Percentiles rank a stretch among this genome's conserved stretches.
Conservation (phyloP, 2,888 invertebrate genomes). For the Aphodius sticticus region DNA sequence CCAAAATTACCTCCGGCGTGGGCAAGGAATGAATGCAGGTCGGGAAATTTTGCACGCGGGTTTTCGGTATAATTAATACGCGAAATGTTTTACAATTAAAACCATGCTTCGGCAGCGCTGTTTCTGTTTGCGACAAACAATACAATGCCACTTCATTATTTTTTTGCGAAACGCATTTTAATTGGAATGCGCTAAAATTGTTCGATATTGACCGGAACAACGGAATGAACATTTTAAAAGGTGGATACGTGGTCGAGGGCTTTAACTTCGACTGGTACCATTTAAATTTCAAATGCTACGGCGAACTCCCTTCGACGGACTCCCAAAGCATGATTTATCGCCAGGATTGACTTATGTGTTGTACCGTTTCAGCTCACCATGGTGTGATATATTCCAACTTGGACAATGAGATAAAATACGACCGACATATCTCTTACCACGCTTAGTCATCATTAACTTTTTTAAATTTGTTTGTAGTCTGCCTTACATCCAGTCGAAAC, state of each 20-base stretch:
- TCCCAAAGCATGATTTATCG: neutral
- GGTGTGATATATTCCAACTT: neutral
- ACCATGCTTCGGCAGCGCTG: neutral
- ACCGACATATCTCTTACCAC: neutral
- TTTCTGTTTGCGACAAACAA: conserved; percentile 11
- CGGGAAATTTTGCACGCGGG: neutral
- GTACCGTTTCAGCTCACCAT: neutral
- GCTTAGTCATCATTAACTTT: neutral
- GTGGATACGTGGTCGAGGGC: neutral
- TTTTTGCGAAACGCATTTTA: neutral
- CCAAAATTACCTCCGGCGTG: neutral
- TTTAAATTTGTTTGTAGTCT: neutral
- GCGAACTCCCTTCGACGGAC: neutral
- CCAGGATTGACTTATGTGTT: neutral
- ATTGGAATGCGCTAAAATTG: conserved; percentile 7
- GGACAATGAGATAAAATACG: neutral
- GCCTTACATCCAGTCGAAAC: neutral
- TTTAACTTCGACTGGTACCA: conserved; percentile 6
- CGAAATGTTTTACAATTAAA: conserved; percentile 22
- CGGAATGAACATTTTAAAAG: neutral
- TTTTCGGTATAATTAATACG: neutral
- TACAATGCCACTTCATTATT: conserved; percentile 6
- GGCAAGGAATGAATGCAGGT: neutral
- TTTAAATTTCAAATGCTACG: neutral
- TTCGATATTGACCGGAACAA: neutral